Percentiles rank a stretch among this genome's conserved stretches.
phyloP scores from a whole-genome alignment of 30 jellyfish, hydroid and myxozoan genomes.

The Pelagia noctiluca region DNA sequence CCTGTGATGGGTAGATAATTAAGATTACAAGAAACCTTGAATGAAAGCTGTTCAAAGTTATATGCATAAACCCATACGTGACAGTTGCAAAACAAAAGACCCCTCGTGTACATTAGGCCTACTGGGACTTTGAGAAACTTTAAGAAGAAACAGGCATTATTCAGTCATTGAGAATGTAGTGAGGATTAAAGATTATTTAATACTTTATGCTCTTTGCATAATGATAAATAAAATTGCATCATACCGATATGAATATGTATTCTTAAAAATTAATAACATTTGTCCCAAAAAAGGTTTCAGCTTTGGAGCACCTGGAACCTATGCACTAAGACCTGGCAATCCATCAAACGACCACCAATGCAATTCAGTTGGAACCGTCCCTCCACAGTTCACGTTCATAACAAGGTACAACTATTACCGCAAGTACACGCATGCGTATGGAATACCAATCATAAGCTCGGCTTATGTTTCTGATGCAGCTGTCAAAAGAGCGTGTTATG shows the following conservation, averaged over 20 bases:
- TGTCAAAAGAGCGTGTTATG: constrained; percentile 79
- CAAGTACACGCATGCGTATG: constrained; percentile 86
- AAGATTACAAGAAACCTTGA: too few species aligned
- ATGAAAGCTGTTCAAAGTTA: too few species aligned
- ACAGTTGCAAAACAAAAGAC: too few species aligned
- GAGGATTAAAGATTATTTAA: not conserved
- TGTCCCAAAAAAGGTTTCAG: not conserved
- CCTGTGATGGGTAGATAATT: too few species aligned
- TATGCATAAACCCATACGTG: too few species aligned
- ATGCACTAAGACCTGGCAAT: constrained; percentile 47
- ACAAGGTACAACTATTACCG: constrained; percentile 62
- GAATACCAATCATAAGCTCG: constrained; percentile 78
- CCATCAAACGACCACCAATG: constrained; percentile 71
- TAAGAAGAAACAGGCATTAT: too few species aligned
- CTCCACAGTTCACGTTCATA: constrained; percentile 69
- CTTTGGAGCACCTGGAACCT: not conserved
- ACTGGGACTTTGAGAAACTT: too few species aligned
- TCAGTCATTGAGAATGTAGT: too few species aligned
- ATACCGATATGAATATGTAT: not conserved
- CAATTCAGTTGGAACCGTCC: constrained; percentile 57
- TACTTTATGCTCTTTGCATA: not conserved
- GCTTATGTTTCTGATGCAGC: constrained; percentile 74
- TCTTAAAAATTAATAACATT: too few species aligned
- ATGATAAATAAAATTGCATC: not conserved
- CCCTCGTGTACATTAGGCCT: too few species aligned